phyloP scores from a whole-genome alignment of 2,888 invertebrate genomes.

The Chouioia cunea region DNA sequence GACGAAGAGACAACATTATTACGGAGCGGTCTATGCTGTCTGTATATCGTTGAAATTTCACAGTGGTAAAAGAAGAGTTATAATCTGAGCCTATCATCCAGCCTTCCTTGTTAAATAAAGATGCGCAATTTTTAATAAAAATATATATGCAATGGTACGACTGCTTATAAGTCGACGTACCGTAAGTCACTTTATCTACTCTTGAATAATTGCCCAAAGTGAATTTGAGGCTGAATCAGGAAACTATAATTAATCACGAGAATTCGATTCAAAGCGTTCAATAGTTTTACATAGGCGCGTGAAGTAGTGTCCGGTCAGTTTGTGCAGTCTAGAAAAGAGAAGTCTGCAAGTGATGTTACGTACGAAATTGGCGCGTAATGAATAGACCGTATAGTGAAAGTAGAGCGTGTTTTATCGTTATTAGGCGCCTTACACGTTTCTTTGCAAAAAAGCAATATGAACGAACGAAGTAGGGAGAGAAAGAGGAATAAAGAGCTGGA shows the following conservation, averaged over 20 bases:
- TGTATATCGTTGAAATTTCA: not conserved
- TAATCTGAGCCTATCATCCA: slow-evolving; percentile 26
- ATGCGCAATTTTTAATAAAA: slow-evolving; percentile 2
- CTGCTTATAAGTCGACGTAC: slow-evolving; percentile 27
- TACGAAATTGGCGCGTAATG: slow-evolving; percentile 19
- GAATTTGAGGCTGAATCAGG: not conserved
- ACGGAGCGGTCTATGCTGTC: slow-evolving; percentile 53
- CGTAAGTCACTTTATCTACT: slow-evolving; percentile 12
- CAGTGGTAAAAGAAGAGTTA: not conserved
- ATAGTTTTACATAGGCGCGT: slow-evolving; percentile 4
- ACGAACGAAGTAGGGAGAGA: not conserved
- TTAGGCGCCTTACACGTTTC: not conserved
- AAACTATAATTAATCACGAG: not conserved
- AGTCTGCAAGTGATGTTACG: slow-evolving; percentile 1
- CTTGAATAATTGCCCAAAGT: slow-evolving; percentile 26
- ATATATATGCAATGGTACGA: slow-evolving; percentile 19
- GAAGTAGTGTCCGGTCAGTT: not conserved
- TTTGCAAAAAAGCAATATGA: slow-evolving; percentile 16
- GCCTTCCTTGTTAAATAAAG: not conserved
- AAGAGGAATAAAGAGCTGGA: slow-evolving; percentile 63
- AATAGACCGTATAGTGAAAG: slow-evolving; percentile 8
- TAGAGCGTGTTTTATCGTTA: slow-evolving; percentile 29
- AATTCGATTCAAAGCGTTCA: not conserved
- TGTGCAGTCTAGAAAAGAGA: slow-evolving; percentile 1
- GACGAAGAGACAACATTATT: slow-evolving; percentile 68